Evolutionary conservation across 2,113 vertebrate species (phyloP), one percentile per base, ranked within the genome.

Genomic region (Apteryx owenii): DNA sequence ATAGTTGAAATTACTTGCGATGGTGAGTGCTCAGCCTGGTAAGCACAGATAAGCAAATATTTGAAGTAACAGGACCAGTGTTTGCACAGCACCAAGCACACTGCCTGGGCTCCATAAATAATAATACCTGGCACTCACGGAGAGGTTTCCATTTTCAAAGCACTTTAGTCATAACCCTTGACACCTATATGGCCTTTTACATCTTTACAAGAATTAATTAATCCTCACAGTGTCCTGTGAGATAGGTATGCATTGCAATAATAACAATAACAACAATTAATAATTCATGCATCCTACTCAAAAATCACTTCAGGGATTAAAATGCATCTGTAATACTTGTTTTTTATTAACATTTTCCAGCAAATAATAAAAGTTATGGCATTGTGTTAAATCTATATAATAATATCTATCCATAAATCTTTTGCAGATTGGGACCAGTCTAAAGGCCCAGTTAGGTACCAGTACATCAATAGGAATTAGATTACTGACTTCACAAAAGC

Each of bases 201-300:
- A 56, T 96, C 93, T 94, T 97, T 96, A 96, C 95, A 97, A 96
- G 95, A 96, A 97, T 97, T 96, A 97, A 97, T 97, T 96, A 97
- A 97, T 96, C 95, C 93, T 97, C 85, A n/a, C 82, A 60, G 9
- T 88, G 94, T 92, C 95, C 94, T 95, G 76, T 64, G 96, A 97
- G 96, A 86, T 95, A 96, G 93, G 85, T 97, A 91, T 65, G 89
- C 33, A 19, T 77, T 90, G 88, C 89, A 80, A 64, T 93, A 95
- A 90, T 58, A 97, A 96, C 88, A 96, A 92, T 85, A 97, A 96
- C 88, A 96, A 93, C 71, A 91, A 96, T 97, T 95, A 95, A 97
- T 97, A 95, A 97, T 97, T 96, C 93, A 95, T 97, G 76, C 26
- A 5, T 90, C 93, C 94, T 93, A 91, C 89, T 97, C 68, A 90